Percentiles rank a stretch among this genome's conserved stretches.
phyloP scores from a whole-genome alignment of 2,888 invertebrate species.

The Magallana nippona region DNA sequence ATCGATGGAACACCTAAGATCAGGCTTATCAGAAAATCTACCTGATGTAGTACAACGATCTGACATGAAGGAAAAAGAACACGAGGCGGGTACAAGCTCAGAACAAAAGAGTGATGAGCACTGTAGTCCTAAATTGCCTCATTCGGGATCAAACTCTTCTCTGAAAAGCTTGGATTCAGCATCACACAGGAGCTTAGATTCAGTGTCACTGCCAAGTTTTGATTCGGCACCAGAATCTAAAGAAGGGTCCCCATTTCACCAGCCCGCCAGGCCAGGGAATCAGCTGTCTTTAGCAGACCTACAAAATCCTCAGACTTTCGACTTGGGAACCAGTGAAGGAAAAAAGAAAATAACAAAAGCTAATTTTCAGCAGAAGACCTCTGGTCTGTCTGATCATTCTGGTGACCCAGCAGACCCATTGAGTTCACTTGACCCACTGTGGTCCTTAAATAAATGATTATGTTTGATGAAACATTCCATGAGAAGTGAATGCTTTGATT shows the following conservation, averaged over 20 bases:
- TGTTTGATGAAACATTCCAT: constrained; percentile 7
- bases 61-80: constrained; percentile 43
- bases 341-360: constrained; percentile 79
- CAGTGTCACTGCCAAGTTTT: constrained; percentile 49
- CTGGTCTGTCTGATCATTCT: constrained; percentile 41
- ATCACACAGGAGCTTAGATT: constrained; percentile 47
- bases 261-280: constrained; percentile 1
- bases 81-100: neutral
- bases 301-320: constrained; percentile 79
- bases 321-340: constrained; percentile 70
- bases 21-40: constrained; percentile 46
- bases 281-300: constrained; percentile 73
- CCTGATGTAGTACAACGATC: constrained; percentile 65
- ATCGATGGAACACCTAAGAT: neutral
- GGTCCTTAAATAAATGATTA: constrained; percentile 85
- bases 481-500: neutral
- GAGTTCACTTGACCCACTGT: constrained; percentile 92
- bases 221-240: constrained; percentile 48
- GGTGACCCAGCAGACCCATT: constrained; percentile 87
- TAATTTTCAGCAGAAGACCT: constrained; percentile 73
- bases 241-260: constrained; percentile 58
- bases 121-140: neutral
- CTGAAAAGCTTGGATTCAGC: constrained; percentile 49
- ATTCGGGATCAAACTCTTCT: constrained; percentile 2
- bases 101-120: constrained; percentile 7